A percentile compares a stretch with the other conserved stretches of the same genome.
phyloP scores from a whole-genome alignment of 2,797 vertebrate genomes.

The Rousettus madagascariensis region DNA sequence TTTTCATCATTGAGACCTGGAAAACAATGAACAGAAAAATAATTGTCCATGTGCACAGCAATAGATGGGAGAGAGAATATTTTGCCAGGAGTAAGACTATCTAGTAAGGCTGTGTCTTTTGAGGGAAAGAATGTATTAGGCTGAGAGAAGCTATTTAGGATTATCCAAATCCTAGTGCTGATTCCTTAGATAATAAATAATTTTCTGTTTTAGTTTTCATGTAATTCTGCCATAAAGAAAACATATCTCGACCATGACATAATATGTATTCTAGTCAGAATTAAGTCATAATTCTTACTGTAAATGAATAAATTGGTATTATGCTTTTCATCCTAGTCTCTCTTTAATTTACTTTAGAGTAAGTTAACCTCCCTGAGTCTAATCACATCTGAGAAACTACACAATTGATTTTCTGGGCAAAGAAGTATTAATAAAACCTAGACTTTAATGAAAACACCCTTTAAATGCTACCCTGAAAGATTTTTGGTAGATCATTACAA shows the following conservation, averaged over 20 bases:
- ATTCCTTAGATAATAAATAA: neutral
- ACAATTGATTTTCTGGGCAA: slow-evolving; percentile 20
- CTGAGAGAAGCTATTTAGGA: neutral
- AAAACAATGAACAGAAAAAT: neutral
- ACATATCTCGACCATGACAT: neutral
- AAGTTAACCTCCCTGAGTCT: neutral
- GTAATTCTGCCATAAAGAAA: neutral
- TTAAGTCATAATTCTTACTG: neutral
- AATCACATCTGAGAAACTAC: neutral
- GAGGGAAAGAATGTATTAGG: neutral
- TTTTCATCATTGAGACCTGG: neutral
- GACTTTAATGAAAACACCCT: neutral
- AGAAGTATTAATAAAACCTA: neutral
- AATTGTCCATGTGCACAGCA: neutral
- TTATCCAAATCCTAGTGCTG: neutral
- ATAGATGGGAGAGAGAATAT: neutral
- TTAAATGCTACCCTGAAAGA: neutral
- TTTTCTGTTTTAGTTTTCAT: neutral
- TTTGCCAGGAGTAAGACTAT: neutral
- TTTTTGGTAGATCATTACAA: neutral
- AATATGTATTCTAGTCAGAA: neutral
- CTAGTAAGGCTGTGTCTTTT: neutral
- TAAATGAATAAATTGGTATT: slow-evolving; percentile 6
- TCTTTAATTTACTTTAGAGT: slow-evolving; percentile 6
- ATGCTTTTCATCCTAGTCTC: neutral